Base-by-base conservation (phyloP, 37 sponge, comb jelly and placozoan species). In the Beroe forskalii region DNA sequence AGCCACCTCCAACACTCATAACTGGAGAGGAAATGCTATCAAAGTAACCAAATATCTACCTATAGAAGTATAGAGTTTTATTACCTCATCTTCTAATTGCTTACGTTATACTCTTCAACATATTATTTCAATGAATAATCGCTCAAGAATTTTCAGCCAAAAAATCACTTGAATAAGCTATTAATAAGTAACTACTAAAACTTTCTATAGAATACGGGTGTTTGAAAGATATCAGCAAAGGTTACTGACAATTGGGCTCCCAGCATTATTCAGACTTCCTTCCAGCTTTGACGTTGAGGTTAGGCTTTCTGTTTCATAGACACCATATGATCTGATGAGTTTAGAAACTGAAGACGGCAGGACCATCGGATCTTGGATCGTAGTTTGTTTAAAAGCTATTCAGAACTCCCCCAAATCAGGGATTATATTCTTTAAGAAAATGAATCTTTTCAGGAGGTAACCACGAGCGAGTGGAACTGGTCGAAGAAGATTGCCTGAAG, bases 201-300 rank as follows among this genome's bases (percentile, higher is more conserved):
- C n/a, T n/a, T n/a, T n/a, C n/a, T n/a, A n/a, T n/a, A 80, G 86
- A 9, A 80, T 80, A 3, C 86, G 86, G 3, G 86, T 80, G 1
- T 80, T 80, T 80, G 86, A 80, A 24, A 80, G 86, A 37, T 44
- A 80, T 38, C 86, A 80, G 27, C 55, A 80, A 37, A 80, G 86
- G 20, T 43, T 80, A 25, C 55, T 80, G 24, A 80, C 55, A 6
- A 80, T 80, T n/a, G 86, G 86, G 14, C 48, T 80, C 37, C 86
- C 86, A 4, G 86, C 86, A 3, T 37, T 80, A n/a, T 48, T 80
- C 40, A 44, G 17, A n/a, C 20, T 80, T 25, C 86, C 86, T 44
- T 1, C 86, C 55, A 44, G 19, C 40, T 40, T 33, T 28, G 42
- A 41, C 55, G 3, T 44, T 25, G 30, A 80, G 86, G 86, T 80